Base-by-base conservation (phyloP, 2,797 vertebrate species). In the Galaxias olidus region DNA sequence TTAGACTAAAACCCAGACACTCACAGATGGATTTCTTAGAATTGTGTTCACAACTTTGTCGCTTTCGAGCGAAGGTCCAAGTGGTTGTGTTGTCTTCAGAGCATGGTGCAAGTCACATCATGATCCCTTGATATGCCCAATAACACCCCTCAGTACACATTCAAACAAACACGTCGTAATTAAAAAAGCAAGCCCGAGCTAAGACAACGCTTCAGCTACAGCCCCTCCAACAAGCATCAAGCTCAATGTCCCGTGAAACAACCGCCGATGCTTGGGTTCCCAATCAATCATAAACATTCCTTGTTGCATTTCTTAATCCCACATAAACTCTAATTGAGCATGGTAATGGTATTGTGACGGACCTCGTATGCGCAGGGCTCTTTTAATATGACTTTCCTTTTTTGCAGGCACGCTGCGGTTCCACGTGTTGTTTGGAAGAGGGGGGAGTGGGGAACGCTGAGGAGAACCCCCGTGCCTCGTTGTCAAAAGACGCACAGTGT, bases 241-340 rank as follows among this genome's bases (percentile, higher is more conserved):
- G 77, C 65, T 81, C 74, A 86, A 88, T 69, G 76, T 76, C 15
- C 82, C 84, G 76, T 90, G 84, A 90, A 87, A 82, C 79, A 80
- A 84, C 80, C 73, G 81, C 51, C 63, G 76, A 78, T 76, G 57
- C 63, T n/a, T n/a, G n/a, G n/a, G n/a, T n/a, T n/a, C n/a, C 59
- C 75, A 84, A 86, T 87, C 81, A 86, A 78, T 86, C 76, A 81
- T 90, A 85, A 89, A 87, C 85, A 87, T 91, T 90, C 85, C 90
- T 77, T 76, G 80, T 65, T 69, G 74, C 83, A 76, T 86, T 81
- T 82, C 85, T 79, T 69, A 66, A n/a, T 84, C 84, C 63, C 65
- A 82, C 84, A 78, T 87, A 80, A 88, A 84, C 77, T 60, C 74
- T 79, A 89, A 91, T 79, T 81, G 87, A 83, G 86, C 84, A 83